Base-by-base conservation (phyloP, 2,113 vertebrate genomes). In the Condylura cristata region DNA sequence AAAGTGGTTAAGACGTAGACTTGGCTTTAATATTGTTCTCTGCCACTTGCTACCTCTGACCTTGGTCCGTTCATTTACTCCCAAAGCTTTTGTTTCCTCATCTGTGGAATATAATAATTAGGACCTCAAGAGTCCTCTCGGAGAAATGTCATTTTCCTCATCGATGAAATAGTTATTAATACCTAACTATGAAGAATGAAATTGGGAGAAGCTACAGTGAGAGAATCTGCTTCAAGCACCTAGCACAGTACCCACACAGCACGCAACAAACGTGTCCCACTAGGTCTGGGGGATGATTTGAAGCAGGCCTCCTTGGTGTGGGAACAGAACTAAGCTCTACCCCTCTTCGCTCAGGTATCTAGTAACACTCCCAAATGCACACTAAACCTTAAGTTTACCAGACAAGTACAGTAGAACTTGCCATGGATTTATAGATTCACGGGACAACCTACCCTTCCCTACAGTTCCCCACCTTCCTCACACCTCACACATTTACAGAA, bases 71-170 rank as follows among this genome's bases (percentile, higher is more conserved):
- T 53, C 8, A 41, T 71, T 58, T 39, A 8, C 51, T 79, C 75
- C 46, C 2, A 0, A 74, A 53, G n/a, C 44, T 39, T 71, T 24
- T 4, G 30, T 60, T 72, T 46, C 34, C 28, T 85, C 53, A 26
- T 65, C 63, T 65, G 9, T 17, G 39, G 34, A 61, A 26, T 41
- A 0, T 22, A 28, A 44, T 7, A 16, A 20, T 13, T 51, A 6
- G 26, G 34, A 71, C 63, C 24, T 68, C 48, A 70, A 46, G 48
- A 32, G 12, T n/a, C 16, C 48, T 91, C 76, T 94, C 7, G 34
- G 88, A 90, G 41, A 86, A 93, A 95, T 79, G 61, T 74, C 51
- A 74, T 95, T 96, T 91, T 92, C 81, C 78, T 92, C 51, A 83
- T 79, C 81, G 90, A 9, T 68, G 28, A 95, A 95, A 71, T 48